Conservation (phyloP, 2,888 invertebrate species). For the Capitulum mitella region DNA sequence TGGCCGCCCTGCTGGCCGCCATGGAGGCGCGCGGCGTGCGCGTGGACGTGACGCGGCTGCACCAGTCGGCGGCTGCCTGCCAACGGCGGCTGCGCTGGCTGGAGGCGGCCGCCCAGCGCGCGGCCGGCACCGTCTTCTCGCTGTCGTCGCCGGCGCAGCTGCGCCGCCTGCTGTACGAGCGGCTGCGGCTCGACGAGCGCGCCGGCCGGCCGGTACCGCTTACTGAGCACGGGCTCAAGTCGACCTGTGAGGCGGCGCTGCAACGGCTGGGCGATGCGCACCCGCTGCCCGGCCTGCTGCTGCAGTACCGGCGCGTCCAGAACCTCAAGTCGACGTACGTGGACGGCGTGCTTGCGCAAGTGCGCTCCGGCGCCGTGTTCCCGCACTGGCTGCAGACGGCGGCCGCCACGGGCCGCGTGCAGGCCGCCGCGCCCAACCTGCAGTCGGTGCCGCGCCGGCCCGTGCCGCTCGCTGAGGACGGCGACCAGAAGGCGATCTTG, state of each 20-base stretch:
- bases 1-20: constrained; percentile 25
- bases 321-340: constrained; percentile 33
- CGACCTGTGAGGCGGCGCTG: constrained; percentile 32
- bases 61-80: constrained; percentile 20
- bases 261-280: constrained; percentile 27
- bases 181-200: constrained; percentile 30
- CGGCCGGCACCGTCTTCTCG: constrained; percentile 28
- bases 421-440: constrained; percentile 33
- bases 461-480: constrained; percentile 2
- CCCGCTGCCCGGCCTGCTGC: constrained; percentile 30
- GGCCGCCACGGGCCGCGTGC: constrained; percentile 34
- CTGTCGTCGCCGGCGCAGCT: constrained; percentile 31
- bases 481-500: constrained; percentile 26
- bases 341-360: constrained; percentile 30
- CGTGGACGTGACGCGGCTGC: constrained; percentile 30
- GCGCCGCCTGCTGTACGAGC: constrained; percentile 31
- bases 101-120: constrained; percentile 31
- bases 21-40: constrained; percentile 32
- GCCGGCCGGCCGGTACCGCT: constrained; percentile 25
- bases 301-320: constrained; percentile 31
- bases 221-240: constrained; percentile 32
- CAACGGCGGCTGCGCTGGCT: constrained; percentile 29
- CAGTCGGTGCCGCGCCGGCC: constrained; percentile 31
- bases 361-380: constrained; percentile 15
- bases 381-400: constrained; percentile 32